Conservation (phyloP, 2,888 invertebrate species). For the Silvanus unidentatus region DNA sequence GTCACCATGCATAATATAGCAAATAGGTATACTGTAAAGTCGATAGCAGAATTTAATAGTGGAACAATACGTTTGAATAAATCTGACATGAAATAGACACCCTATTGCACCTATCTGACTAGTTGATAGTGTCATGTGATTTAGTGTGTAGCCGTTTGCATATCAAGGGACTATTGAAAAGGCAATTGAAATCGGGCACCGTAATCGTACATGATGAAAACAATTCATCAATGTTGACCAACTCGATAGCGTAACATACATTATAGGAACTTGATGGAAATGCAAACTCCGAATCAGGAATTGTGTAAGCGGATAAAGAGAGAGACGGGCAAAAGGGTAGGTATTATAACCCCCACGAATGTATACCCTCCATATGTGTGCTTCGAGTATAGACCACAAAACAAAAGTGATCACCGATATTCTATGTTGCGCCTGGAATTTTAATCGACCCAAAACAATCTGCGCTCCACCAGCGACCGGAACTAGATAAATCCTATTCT, state of each 20-base stretch:
- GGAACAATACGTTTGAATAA: conserved; percentile 27
- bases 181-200: conserved; percentile 47
- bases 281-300: conserved; percentile 29
- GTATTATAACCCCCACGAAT: not conserved
- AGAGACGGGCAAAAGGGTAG: conserved; percentile 14
- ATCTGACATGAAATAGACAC: conserved; percentile 36
- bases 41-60: conserved; percentile 9
- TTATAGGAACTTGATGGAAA: conserved; percentile 37
- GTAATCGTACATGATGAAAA: conserved; percentile 50
- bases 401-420: conserved; percentile 33
- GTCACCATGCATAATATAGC: no score
- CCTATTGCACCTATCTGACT: conserved; percentile 38
- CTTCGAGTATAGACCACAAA: conserved; percentile 25
- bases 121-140: conserved; percentile 45
- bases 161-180: conserved; percentile 46
- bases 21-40: no score
- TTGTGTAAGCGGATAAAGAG: conserved; percentile 8
- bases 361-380: not conserved
- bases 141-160: conserved; percentile 38
- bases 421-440: conserved; percentile 41
- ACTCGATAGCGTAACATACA: conserved; percentile 34
- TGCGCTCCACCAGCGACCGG: conserved; percentile 38
- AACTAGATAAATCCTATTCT: conserved; percentile 44
- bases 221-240: conserved; percentile 45
- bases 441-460: conserved; percentile 48